Base-by-base conservation (phyloP, 35 echinoderm and acorn worm genomes). In the Lytechinus variegatus region DNA sequence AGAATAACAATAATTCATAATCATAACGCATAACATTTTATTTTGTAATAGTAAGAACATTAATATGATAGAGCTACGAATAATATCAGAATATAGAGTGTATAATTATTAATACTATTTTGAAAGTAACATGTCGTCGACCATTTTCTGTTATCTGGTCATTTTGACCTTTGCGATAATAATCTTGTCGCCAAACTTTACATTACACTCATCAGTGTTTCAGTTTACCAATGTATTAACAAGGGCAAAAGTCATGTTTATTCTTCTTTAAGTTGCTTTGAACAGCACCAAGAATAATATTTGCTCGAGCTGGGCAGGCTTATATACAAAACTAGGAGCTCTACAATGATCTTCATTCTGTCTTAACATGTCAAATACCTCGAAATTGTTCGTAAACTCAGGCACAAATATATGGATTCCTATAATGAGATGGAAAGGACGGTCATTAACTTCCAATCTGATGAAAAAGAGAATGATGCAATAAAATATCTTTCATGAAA, bases 241-340 rank as follows among this genome's bases (percentile, higher is more conserved):
- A 58, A 52, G 54, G 8, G 54, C 58, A 94, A 94, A 57, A 94
- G 92, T 60, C 21, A 57, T 55, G 54, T 66, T 94, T 94, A 54
- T 55, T 54, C 60, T 94, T 94, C 19, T 5, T 44, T 19, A 66
- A 24, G 19, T 24, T 19, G 16, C 66, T 8, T 4, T 79, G 21
- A 79, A 79, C n/a, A 79, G 66, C 16, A n/a, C 1, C 66, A 5
- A 71, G 16, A 44, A 71, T 71, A 13, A 71, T 71, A 19, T 79
- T 79, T 79, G 66, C 14, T 8, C 19, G 66, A 5, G 19, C 61
- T 24, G 19, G 61, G 33, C 33, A 44, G 61, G 19, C 24, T 21
- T 21, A 14, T 21, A 71, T 13, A 71, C 56, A 58, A 13, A 71
- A 71, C 61, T 71, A 71, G 0, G 14, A 13, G 61, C 12, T 71